Conservation (phyloP, 64 coral and sea anemone genomes). For the Porites lutea region DNA sequence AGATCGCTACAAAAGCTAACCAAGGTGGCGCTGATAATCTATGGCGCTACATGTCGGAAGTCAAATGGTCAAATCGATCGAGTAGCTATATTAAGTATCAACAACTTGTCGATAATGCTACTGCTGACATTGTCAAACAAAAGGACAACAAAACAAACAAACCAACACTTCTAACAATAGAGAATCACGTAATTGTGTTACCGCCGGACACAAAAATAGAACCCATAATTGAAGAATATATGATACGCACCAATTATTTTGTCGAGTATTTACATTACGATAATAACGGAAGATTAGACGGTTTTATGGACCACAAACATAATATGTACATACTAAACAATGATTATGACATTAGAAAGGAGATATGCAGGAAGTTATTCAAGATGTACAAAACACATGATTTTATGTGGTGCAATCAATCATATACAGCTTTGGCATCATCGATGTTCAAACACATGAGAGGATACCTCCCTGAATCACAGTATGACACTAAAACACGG, state of each 20-base stretch:
- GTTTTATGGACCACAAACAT: no score
- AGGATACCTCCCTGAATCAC: background rate
- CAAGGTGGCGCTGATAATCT: no score
- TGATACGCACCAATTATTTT: no score
- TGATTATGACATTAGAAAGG: background rate
- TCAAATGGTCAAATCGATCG: no score
- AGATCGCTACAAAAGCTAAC: no score
- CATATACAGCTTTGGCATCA: background rate
- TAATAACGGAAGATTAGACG: no score
- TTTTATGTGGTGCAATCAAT: background rate
- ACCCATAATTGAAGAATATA: constrained; percentile 1
- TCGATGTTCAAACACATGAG: background rate
- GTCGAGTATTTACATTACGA: no score
- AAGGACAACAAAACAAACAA: background rate
- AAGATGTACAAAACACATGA: background rate
- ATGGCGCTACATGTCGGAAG: no score
- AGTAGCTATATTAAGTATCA: no score
- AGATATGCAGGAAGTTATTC: background rate
- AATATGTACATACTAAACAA: constrained; percentile 31
- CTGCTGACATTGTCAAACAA: no score
- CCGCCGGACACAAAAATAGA: constrained; percentile 29
- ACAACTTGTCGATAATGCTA: no score
- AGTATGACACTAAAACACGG: background rate
- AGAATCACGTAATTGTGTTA: constrained; percentile 10
- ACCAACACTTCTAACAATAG: background rate